Conservation (phyloP, 1,140 invertebrate genomes). For the Solenopsis invicta region DNA sequence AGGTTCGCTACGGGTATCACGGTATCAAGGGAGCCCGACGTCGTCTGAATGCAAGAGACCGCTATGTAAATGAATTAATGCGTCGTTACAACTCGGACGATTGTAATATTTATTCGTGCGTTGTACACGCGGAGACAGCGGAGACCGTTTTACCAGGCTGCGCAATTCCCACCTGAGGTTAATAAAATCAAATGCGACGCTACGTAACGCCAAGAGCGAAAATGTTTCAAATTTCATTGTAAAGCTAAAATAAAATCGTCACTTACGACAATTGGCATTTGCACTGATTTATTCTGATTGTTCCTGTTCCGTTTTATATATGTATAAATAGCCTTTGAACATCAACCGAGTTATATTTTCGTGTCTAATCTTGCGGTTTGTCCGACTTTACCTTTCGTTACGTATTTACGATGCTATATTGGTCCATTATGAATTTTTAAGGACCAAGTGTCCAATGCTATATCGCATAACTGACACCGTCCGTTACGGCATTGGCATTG, state of each 20-base stretch:
- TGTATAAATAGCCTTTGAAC: background rate
- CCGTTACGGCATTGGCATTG: background rate
- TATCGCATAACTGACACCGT: constrained; percentile 13
- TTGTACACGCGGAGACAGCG: constrained; percentile 10
- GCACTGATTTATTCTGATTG: background rate
- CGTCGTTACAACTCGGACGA: constrained; percentile 71
- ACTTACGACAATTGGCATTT: background rate
- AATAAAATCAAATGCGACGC: constrained; percentile 8
- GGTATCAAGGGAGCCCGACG: constrained; percentile 51
- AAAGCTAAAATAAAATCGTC: background rate
- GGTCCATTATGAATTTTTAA: background rate
- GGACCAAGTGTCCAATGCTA: background rate
- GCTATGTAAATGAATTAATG: constrained; percentile 73
- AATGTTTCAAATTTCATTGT: background rate
- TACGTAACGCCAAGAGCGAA: background rate
- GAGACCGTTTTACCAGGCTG: background rate
- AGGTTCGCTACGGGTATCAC: constrained; percentile 48
- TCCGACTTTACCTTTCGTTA: background rate
- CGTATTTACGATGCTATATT: background rate
- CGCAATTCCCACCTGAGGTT: constrained; percentile 7
- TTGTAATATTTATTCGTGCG: constrained; percentile 74
- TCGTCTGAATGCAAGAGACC: constrained; percentile 56
- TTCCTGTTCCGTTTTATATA: background rate
- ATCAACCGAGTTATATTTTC: background rate
- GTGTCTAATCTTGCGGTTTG: background rate